These are phyloP conservation scores for Cossypha niveicapilla DNA, from an alignment of 2,797 vertebrate species.

Conservation along the genomic window DNA sequence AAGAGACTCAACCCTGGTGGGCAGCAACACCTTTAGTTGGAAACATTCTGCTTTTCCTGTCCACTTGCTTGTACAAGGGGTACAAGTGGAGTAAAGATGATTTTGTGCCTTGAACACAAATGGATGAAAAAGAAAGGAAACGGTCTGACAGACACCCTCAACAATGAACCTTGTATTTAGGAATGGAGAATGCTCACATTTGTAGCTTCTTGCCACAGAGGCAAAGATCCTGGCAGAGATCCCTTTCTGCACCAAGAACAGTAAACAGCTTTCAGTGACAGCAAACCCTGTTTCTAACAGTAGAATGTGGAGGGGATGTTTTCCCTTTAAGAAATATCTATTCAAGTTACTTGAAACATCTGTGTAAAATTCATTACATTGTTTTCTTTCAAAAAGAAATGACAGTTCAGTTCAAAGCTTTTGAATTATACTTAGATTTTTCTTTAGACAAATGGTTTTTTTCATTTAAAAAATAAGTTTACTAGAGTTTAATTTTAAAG, in stretches of 20 bases:
- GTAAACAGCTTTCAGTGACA: neutral
- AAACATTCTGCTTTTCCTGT: neutral
- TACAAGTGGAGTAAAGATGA: neutral
- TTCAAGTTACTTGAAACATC: constrained; percentile 47
- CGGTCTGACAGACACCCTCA: neutral
- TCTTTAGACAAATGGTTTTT: neutral
- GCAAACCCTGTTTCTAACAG: neutral
- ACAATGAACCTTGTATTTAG: neutral
- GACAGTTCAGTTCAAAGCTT: constrained; percentile 46
- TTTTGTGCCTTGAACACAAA: neutral
- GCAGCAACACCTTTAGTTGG: neutral
- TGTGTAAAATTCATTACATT: constrained; percentile 48
- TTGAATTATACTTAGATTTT: constrained; percentile 42
- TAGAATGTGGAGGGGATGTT: neutral
- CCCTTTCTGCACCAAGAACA: neutral
- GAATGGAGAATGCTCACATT: neutral
- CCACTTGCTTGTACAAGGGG: neutral
- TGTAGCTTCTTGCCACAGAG: neutral
- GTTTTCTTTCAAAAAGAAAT: constrained; percentile 38
- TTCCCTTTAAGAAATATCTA: constrained; percentile 16
- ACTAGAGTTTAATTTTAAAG: constrained; percentile 37
- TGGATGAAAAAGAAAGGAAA: neutral
- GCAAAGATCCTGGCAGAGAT: neutral
- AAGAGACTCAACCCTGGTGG: neutral
- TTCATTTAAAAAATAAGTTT: constrained; percentile 38